These are phyloP conservation scores for Atopsyche davidsoni DNA, from an alignment of 1,140 invertebrate genomes.

Conservation along the genomic window DNA sequence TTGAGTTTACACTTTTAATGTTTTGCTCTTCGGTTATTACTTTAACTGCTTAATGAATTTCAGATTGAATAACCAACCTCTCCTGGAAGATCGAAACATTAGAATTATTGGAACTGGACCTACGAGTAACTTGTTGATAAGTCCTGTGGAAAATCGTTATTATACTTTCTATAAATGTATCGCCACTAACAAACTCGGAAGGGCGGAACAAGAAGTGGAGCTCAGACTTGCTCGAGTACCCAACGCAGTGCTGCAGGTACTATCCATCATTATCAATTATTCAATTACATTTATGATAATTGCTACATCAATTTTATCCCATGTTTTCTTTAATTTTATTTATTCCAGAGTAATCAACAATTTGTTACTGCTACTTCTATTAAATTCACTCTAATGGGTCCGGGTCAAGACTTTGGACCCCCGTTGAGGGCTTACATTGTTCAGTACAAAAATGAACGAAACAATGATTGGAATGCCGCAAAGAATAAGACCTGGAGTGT, in stretches of 20 bases:
- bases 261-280: background rate
- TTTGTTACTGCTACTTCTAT: conserved; percentile 78
- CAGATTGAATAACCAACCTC: conserved; percentile 47
- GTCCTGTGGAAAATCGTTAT: conserved; percentile 54
- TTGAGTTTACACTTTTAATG: background rate
- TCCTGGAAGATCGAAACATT: conserved; percentile 51
- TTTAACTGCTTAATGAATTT: conserved; percentile 18
- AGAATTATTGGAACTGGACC: conserved; percentile 61
- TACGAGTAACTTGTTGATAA: conserved; percentile 61
- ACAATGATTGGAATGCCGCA: conserved; percentile 60
- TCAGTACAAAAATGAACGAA: conserved; percentile 66
- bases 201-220: conserved; percentile 57
- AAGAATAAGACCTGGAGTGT: conserved; percentile 70
- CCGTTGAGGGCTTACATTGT: conserved; percentile 65
- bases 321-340: background rate
- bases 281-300: background rate
- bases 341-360: conserved; percentile 55
- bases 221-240: conserved; percentile 62
- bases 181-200: conserved; percentile 71
- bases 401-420: conserved; percentile 64
- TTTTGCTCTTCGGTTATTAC: conserved; percentile 23
- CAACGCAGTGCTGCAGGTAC: conserved; percentile 25
- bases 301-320: background rate
- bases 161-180: conserved; percentile 78
- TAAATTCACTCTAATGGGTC: conserved; percentile 67